Evolutionary conservation across 2,797 vertebrate genomes (phyloP).

Genomic region (Hyperoplus lanceolatus): DNA sequence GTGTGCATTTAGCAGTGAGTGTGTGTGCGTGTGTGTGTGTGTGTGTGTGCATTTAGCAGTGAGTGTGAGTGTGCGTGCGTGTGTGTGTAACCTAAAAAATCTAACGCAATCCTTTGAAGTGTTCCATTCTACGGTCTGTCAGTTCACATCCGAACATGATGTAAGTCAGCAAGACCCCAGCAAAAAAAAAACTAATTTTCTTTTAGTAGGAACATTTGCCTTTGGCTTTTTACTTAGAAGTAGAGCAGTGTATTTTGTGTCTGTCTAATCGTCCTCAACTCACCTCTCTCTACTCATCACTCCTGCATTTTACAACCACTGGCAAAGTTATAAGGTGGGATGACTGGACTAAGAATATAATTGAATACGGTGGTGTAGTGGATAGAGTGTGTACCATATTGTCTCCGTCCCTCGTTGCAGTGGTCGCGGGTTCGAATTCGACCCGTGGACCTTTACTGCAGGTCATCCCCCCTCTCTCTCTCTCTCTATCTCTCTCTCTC

Average conservation of each 20-base stretch:
- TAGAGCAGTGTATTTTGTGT: slow-evolving; percentile 46
- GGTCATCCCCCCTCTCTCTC: too few relatives aligned
- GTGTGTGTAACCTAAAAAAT: neutral
- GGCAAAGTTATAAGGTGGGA: slow-evolving; percentile 26
- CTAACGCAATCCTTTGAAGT: slow-evolving; percentile 43
- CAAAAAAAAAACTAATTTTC: slow-evolving; percentile 51
- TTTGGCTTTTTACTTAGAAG: slow-evolving; percentile 51
- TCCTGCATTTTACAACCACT: slow-evolving; percentile 34
- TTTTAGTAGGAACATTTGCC: slow-evolving; percentile 62
- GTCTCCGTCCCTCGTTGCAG: too few relatives aligned
- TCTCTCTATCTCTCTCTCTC: too few relatives aligned
- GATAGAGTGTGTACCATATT: too few relatives aligned
- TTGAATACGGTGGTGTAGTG: neutral
- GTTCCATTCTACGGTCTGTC: slow-evolving; percentile 16
- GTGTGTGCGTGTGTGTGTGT: too few relatives aligned
- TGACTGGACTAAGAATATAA: slow-evolving; percentile 18
- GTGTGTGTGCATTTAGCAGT: too few relatives aligned
- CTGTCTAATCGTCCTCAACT: slow-evolving; percentile 39
- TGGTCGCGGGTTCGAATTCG: too few relatives aligned
- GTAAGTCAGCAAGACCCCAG: slow-evolving; percentile 38
- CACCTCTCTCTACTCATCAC: slow-evolving; percentile 30
- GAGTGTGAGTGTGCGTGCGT: too few relatives aligned
- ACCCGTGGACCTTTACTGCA: too few relatives aligned
- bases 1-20: too few relatives aligned
- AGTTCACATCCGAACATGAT: slow-evolving; percentile 56